Base-by-base conservation (phyloP, 2,888 invertebrate genomes). In the Tromatobia lineatoria region DNA sequence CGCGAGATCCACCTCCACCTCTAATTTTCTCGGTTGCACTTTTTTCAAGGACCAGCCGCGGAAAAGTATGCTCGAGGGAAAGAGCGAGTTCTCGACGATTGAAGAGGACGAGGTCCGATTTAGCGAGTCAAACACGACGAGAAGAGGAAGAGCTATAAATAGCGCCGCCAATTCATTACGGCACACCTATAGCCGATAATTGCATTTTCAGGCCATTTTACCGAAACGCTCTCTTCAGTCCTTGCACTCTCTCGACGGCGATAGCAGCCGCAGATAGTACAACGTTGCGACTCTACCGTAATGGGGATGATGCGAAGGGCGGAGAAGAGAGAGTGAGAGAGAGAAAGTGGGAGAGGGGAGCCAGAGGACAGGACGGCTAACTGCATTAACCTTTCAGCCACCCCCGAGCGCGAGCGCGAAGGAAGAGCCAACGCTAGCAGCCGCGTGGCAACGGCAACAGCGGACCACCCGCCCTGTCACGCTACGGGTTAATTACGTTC, bases 361-460 rank as follows among this genome's bases (percentile, higher is more conserved):
- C 70, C 81, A 80, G 87, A 84, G 82, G 86, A 85, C 85, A 85
- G 87, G 81, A 85, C 85, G 90, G 89, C 88, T 93, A 93, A 93
- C 93, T 91, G 91, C 91, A 92, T 93, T 93, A 93, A 92, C 93
- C 93, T 93, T 93, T 93, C 92, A 91, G 90, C 91, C 90, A 88
- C 87, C 88, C 86, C 74, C 54, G 87, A 83, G 79, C 81, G 83
- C 75, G 73, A 69, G 82, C 73, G 70, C 70, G 74, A 71, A 76
- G 47, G 18, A 64, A 75, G 76, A 80, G 54, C 76, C 67, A 69
- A 77, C 69, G 75, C 79, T 64, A 29, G 74, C 42, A 71, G 61
- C 67, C 47, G 69, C 66, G 80, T 75, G 83, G 80, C 69, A 84
- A 82, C 71, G 69, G 85, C 81, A 84, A 85, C 86, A 85, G 82